Evolutionary conservation across 2,888 invertebrate species (phyloP), one percentile per base, ranked within the genome.

Genomic region (Anarsia innoxiella): DNA sequence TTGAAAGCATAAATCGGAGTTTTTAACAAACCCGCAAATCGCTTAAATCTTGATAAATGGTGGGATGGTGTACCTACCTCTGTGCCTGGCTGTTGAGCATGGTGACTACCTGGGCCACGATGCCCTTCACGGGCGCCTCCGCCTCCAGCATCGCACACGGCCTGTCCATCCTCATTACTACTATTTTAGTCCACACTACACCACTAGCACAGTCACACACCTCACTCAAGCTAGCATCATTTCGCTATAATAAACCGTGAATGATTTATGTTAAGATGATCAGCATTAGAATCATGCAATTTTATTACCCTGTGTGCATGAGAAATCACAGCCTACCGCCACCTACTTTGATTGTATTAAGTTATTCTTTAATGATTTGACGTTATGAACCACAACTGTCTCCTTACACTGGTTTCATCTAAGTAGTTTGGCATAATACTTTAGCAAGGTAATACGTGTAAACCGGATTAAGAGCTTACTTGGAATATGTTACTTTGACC

Each of bases 31-130:
- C n/a, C n/a, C n/a, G n/a, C n/a, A n/a, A n/a, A n/a, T n/a, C n/a
- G n/a, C n/a, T n/a, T n/a, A n/a, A n/a, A n/a, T n/a, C n/a, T n/a
- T n/a, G n/a, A n/a, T n/a, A n/a, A n/a, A n/a, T n/a, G n/a, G n/a
- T n/a, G n/a, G n/a, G n/a, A n/a, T n/a, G n/a, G n/a, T n/a, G n/a
- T n/a, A n/a, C 76, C 29, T 76, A 84, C 83, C 78, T 80, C 50
- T 83, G 80, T 42, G 82, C 80, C 56, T 84, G 83, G 49, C 76
- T 79, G 57, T 86, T 85, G 30, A 85, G 78, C 77, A 85, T 82
- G 15, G 85, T 85, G 52, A 86, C 84, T 51, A 85, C 84, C 58
- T 86, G 85, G 31, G 85, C 86, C 59, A 86, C 86, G 12, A 84
- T 78, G 42, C 85, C 86, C 46, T 84, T 84, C 25, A 72, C 69